A percentile compares a stretch with the other conserved stretches of the same genome.
phyloP scores from a whole-genome alignment of 2,888 invertebrate genomes.

The Zaprionus lineosus region DNA sequence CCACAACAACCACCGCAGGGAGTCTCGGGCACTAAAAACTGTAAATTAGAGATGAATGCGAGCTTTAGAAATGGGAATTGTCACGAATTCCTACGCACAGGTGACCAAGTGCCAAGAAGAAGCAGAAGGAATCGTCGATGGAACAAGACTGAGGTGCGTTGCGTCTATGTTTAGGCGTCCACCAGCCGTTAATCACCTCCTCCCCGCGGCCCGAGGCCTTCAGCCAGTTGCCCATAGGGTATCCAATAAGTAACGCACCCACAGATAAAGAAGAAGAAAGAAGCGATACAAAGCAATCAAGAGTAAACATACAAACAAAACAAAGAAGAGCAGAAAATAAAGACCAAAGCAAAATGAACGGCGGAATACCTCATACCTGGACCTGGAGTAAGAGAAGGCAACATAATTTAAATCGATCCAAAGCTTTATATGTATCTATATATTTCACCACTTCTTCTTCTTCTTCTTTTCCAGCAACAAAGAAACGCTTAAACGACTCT shows the following conservation, averaged over 20 bases:
- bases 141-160: constrained; percentile 26
- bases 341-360: too few species aligned
- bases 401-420: too few species aligned
- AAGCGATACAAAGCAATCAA: constrained; percentile 51
- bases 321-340: constrained; percentile 47
- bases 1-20: too few species aligned
- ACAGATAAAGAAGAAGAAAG: constrained; percentile 36
- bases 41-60: constrained; percentile 40
- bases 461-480: too few species aligned
- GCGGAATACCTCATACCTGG: too few species aligned
- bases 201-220: too few species aligned
- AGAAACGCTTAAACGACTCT: too few species aligned
- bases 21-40: constrained; percentile 32
- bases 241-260: constrained; percentile 48
- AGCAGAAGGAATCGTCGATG: background rate
- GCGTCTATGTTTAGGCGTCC: background rate
- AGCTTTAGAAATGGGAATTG: constrained; percentile 40
- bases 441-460: too few species aligned
- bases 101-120: constrained; percentile 29
- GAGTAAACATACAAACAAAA: constrained; percentile 37
- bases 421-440: too few species aligned
- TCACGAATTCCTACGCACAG: constrained; percentile 53
- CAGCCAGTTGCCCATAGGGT: constrained; percentile 18
- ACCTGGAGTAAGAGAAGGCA: too few species aligned
- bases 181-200: constrained; percentile 1